These are phyloP conservation scores for Zaprionus nigranus DNA, from an alignment of 1,140 invertebrate genomes.

Conservation along the genomic window DNA sequence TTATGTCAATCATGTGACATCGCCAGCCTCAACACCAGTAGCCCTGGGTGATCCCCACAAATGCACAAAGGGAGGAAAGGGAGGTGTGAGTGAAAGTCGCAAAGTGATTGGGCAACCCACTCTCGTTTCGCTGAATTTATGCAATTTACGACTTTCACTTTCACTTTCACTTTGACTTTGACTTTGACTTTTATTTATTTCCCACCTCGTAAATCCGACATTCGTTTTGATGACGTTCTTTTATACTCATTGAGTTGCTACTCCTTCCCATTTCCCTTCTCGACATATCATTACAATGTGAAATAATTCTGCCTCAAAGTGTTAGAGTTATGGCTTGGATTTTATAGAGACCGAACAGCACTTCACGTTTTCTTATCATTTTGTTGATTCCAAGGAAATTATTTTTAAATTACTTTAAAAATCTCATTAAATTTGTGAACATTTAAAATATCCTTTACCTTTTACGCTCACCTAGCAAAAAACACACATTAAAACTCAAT, in stretches of 20 bases:
- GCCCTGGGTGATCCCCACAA: not conserved
- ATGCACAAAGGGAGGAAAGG: not conserved
- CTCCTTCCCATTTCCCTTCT: not conserved
- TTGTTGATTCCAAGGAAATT: not conserved
- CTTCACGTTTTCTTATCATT: not conserved
- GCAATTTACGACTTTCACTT: slow-evolving; percentile 21
- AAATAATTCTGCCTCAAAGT: slow-evolving; percentile 9
- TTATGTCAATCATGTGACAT: slow-evolving; percentile 46
- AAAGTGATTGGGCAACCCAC: not conserved
- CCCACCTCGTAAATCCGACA: slow-evolving; percentile 22
- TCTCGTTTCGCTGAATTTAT: slow-evolving; percentile 8
- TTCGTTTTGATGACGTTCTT: slow-evolving; percentile 20
- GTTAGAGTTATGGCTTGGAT: not conserved
- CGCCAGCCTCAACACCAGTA: not conserved
- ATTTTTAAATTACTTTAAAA: not conserved
- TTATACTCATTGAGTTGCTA: slow-evolving; percentile 18
- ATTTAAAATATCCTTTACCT: too few species aligned
- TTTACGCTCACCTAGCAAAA: too few species aligned
- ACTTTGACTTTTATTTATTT: slow-evolving; percentile 26
- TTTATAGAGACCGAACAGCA: not conserved
- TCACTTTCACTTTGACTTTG: slow-evolving; percentile 10
- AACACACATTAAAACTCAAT: too few species aligned
- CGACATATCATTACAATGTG: slow-evolving; percentile 6
- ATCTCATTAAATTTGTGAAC: too few species aligned
- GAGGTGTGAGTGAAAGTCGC: not conserved